Base-by-base conservation (phyloP, 2,888 invertebrate species). In the Apotomis turbidana region DNA sequence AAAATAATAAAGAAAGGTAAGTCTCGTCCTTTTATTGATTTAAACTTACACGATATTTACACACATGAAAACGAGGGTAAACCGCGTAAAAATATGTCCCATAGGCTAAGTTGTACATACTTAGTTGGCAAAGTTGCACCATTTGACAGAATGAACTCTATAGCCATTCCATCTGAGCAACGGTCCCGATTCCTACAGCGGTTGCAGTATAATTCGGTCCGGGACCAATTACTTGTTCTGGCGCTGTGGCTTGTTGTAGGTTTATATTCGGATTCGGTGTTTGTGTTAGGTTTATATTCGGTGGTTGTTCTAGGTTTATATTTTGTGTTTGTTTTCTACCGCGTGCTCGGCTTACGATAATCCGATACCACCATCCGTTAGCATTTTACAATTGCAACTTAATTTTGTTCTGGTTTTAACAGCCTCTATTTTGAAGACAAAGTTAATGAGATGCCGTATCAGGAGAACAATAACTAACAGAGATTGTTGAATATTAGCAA, bases 321-420 rank as follows among this genome's bases (percentile, higher is more conserved):
- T 38, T 57, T 10, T 36, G 6, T 52, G 49, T 10, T 69, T 38
- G 49, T 62, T 62, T 68, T 54, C 12, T n/a, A 12, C 60, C 60
- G 51, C 52, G 51, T 41, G 15, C 15, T 52, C 68, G 68, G 41
- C 51, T 68, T 68, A 27, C 36, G 36, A 46, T 27, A 54, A 44
- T 68, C 52, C 52, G 59, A 5, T 49, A 51, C 46, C 52, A 5
- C 41, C 64, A 52, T 68, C 15, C 44, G 60, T 44, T 68, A 68
- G 52, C 59, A 41, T 68, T 15, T 15, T n/a, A 44, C 44, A 61
- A 36, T 10, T 13, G 36, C 46, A 10, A 12, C n/a, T 57, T 36
- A 5, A 3, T 66, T 57, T 44, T 41, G 15, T 64, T 55, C 12
- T 15, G n/a, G n/a, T 44, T 59, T 62, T 62, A n/a, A 6, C 46